Evolutionary conservation across 2,113 vertebrate species (phyloP).

Genomic region (Muscicapa adusta): DNA sequence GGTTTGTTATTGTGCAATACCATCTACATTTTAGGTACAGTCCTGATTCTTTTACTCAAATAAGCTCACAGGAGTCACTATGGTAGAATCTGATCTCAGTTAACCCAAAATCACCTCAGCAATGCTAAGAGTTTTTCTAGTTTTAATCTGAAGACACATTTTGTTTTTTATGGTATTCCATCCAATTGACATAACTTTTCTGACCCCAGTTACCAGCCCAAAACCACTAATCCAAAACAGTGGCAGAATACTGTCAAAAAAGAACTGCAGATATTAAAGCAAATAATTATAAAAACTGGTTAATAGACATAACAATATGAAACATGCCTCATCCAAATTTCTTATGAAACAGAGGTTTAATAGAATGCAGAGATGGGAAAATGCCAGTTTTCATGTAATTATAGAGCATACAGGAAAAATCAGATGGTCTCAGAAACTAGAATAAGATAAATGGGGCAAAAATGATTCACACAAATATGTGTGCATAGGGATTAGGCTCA

Average conservation of each 20-base stretch:
- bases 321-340: not conserved
- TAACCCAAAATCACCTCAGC: not conserved
- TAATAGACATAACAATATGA: not conserved
- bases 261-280: not conserved
- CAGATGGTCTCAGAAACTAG: not conserved
- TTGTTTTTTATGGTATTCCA: not conserved
- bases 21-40: not conserved
- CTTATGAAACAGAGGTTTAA: not conserved
- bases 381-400: not conserved
- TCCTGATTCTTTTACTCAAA: not conserved
- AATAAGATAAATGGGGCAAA: not conserved
- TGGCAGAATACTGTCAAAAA: not conserved
- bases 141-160: not conserved
- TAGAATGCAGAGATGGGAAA: not conserved
- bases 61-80: not conserved
- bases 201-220: not conserved
- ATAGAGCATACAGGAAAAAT: not conserved
- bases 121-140: not conserved
- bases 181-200: not conserved
- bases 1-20: not conserved
- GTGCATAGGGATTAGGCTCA: not conserved
- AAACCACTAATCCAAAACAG: constrained; percentile 10
- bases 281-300: not conserved
- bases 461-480: not conserved
- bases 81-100: not conserved